Percentiles rank a stretch among this genome's conserved stretches.
phyloP scores from a whole-genome alignment of 1,140 invertebrate species.

The Zaprionus inermis region DNA sequence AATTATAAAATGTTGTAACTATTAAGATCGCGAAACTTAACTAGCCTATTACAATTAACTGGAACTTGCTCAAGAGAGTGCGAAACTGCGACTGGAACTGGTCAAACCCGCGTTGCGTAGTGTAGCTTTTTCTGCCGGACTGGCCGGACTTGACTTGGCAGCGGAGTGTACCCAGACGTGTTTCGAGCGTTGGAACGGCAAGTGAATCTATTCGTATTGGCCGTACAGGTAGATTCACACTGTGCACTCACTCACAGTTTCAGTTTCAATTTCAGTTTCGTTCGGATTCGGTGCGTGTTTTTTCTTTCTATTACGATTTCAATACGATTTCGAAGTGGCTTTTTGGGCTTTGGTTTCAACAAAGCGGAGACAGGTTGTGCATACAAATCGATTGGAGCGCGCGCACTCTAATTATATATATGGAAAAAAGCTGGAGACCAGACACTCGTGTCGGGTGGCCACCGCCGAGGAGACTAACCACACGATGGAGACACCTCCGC shows the following conservation, averaged over 20 bases:
- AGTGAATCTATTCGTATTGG: conserved; percentile 49
- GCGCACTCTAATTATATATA: conserved; percentile 56
- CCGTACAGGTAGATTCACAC: conserved; percentile 3
- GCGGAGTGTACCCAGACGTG: conserved; percentile 52
- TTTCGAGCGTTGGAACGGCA: conserved; percentile 52
- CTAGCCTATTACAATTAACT: conserved; percentile 10
- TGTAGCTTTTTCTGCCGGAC: conserved; percentile 20
- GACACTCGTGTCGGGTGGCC: conserved; percentile 17
- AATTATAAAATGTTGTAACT: conserved; percentile 21
- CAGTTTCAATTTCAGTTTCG: conserved; percentile 2
- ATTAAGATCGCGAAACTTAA: conserved; percentile 23
- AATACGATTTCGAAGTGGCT: conserved; percentile 45
- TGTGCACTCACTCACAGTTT: conserved; percentile 4
- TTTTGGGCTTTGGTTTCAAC: conserved; percentile 33
- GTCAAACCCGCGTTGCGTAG: conserved; percentile 6
- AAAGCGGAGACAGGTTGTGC: conserved; percentile 53
- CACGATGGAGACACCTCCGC: not conserved
- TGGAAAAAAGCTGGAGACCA: conserved; percentile 7
- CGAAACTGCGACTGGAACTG: conserved; percentile 16
- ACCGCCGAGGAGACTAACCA: conserved; percentile 7
- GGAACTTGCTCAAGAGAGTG: conserved; percentile 9
- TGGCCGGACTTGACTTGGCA: conserved; percentile 9
- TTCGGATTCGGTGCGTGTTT: conserved; percentile 32
- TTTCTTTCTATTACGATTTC: conserved; percentile 32
- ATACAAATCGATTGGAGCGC: conserved; percentile 58